Conservation (phyloP, 2,113 vertebrate species). For the Platysteira castanea region DNA sequence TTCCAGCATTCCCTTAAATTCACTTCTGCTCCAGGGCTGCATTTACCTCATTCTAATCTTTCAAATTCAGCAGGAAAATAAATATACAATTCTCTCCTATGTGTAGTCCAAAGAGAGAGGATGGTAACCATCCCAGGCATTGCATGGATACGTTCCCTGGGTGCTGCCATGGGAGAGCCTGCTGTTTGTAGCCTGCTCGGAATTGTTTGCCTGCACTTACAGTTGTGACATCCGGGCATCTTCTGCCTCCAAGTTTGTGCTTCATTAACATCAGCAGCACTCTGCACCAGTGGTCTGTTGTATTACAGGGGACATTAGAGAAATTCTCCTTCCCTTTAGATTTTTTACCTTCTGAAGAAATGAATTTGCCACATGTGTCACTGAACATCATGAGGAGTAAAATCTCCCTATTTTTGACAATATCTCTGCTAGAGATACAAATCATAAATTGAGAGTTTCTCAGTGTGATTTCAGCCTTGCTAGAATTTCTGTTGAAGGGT, state of each 20-base stretch:
- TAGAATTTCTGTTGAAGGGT: not conserved
- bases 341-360: not conserved
- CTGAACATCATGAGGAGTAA: not conserved
- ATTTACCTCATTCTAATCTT: not conserved
- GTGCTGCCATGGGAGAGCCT: not conserved
- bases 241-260: accelerated
- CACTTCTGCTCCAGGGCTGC: not conserved
- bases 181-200: not conserved
- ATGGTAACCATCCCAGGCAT: not conserved
- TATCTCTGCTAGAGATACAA: not conserved
- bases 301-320: not conserved
- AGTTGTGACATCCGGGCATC: not conserved
- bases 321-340: not conserved
- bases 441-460: not conserved
- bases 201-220: not conserved
- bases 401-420: not conserved
- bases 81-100: not conserved
- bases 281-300: not conserved
- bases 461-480: not conserved
- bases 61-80: not conserved
- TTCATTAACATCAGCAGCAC: not conserved
- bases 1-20: not conserved
- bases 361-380: not conserved
- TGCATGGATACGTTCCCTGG: accelerated
- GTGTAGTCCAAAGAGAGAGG: not conserved